phyloP scores from a whole-genome alignment of 2,888 invertebrate species.

The Lycia hirtaria region DNA sequence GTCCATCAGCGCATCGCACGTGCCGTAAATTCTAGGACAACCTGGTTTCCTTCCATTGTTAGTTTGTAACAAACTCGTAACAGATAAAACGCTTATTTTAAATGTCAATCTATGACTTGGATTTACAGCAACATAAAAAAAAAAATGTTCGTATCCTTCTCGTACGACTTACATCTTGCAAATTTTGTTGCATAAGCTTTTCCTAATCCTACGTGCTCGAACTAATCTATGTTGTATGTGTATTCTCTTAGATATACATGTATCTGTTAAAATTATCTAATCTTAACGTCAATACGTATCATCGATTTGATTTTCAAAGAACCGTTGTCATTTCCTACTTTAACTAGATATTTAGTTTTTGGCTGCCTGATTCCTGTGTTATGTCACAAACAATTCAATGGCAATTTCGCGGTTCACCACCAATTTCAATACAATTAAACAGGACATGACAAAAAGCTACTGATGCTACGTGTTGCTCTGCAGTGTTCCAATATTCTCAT shows the following conservation, averaged over 20 bases:
- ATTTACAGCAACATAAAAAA: not conserved
- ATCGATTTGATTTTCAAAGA: not conserved
- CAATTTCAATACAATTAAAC: conserved; percentile 20
- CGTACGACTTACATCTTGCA: not conserved
- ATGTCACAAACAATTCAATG: no score
- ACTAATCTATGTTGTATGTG: not conserved
- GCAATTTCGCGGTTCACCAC: not conserved
- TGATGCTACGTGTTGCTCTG: conserved; percentile 12
- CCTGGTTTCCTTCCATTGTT: conserved; percentile 27
- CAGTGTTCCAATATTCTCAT: conserved; percentile 24
- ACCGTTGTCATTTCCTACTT: not conserved
- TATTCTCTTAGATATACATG: no score
- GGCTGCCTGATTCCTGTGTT: no score
- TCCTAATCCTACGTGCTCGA: not conserved
- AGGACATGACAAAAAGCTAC: not conserved
- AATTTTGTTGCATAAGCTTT: not conserved
- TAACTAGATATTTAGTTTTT: not conserved
- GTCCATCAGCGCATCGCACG: conserved; percentile 11
- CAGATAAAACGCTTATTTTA: not conserved
- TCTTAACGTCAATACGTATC: not conserved
- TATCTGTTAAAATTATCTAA: not conserved
- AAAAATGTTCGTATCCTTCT: no score
- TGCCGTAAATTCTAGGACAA: conserved; percentile 27
- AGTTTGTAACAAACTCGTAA: not conserved
- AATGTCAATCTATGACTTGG: not conserved